Conservation (phyloP, 2,797 vertebrate species). For the Ptychobarbus kaznakovi region DNA sequence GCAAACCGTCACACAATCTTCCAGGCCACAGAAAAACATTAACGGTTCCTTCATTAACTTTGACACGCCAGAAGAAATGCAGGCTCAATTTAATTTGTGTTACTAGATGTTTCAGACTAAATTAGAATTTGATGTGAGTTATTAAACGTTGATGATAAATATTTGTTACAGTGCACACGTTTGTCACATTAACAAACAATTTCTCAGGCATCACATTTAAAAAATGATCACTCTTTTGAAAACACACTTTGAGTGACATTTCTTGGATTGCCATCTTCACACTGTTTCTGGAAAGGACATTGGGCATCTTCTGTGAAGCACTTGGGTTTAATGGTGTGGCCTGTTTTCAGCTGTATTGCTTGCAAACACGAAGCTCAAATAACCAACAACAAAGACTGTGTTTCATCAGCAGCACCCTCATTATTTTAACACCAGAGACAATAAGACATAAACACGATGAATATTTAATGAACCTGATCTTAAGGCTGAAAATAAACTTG, state of each 20-base stretch:
- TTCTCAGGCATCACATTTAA: neutral
- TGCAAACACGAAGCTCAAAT: neutral
- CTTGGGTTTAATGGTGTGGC: neutral
- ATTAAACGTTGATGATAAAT: neutral
- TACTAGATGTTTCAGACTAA: neutral
- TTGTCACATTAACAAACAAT: slow-evolving; percentile 2
- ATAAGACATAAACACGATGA: slow-evolving; percentile 1
- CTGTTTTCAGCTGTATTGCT: slow-evolving; percentile 8
- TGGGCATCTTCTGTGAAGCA: neutral
- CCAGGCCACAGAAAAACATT: neutral
- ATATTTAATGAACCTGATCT: slow-evolving; percentile 25
- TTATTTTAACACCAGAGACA: slow-evolving; percentile 25
- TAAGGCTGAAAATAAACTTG: slow-evolving; percentile 2
- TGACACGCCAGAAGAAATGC: neutral
- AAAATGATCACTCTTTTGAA: neutral
- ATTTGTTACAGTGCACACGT: neutral
- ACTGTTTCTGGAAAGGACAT: neutral
- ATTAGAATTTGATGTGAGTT: neutral
- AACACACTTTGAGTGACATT: neutral
- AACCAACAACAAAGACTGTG: slow-evolving; percentile 15
- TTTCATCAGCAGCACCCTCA: slow-evolving; percentile 10
- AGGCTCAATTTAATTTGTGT: neutral
- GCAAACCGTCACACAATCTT: neutral
- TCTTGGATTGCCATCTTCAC: neutral
- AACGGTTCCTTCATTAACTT: neutral